A percentile compares a stretch with the other conserved stretches of the same genome.
phyloP scores from a whole-genome alignment of 2,797 vertebrate species.

The Leptoclinus maculatus region DNA sequence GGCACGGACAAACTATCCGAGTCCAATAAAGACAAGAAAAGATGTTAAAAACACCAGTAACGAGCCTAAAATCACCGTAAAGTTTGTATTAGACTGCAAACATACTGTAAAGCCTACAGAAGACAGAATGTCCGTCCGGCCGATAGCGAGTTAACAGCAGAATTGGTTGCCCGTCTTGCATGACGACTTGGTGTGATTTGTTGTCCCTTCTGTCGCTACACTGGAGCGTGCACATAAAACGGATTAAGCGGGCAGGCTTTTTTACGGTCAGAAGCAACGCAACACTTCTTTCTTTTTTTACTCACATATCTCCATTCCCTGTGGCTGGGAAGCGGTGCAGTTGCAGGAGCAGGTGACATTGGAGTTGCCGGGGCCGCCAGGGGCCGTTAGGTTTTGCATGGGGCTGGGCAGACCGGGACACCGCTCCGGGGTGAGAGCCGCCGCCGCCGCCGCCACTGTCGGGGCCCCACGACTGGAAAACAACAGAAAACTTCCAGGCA shows the following conservation, averaged over 20 bases:
- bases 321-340: constrained; percentile 86
- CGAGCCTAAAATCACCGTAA: neutral
- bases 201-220: constrained; percentile 31
- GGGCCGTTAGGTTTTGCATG: constrained; percentile 88
- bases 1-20: neutral
- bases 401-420: constrained; percentile 81
- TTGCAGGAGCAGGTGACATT: constrained; percentile 90
- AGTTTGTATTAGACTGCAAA: constrained; percentile 27
- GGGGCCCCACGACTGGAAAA: constrained; percentile 74
- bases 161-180: constrained; percentile 15
- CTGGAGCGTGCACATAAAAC: constrained; percentile 49
- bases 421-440: constrained; percentile 79
- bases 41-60: neutral
- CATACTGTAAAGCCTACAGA: neutral
- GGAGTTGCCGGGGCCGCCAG: constrained; percentile 82
- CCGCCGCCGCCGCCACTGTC: constrained; percentile 73
- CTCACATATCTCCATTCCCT: constrained; percentile 90
- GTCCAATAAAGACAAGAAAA: neutral
- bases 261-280: constrained; percentile 51
- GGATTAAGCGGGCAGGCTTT: constrained; percentile 57
- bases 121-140: neutral
- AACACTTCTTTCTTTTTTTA: constrained; percentile 46
- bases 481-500: constrained; percentile 81
- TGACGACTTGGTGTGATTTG: constrained; percentile 38
- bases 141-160: neutral